Conservation (phyloP, 2,888 invertebrate genomes). For the Lasioglossum marginatum region DNA sequence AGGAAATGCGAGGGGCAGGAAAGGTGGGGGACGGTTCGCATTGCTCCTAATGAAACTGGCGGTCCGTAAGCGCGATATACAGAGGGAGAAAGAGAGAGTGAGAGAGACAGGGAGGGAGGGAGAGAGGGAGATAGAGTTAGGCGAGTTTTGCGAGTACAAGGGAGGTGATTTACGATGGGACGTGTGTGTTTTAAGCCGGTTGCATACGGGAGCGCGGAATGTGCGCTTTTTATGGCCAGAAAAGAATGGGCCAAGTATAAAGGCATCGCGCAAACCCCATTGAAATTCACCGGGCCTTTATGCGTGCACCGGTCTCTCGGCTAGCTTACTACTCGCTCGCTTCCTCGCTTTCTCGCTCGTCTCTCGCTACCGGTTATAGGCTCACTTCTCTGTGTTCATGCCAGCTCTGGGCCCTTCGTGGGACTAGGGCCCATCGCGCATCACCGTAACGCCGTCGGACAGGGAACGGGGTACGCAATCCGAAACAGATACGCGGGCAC, state of each 20-base stretch:
- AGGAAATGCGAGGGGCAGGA: background rate
- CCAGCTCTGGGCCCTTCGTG: slow-evolving; percentile 70
- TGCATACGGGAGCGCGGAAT: slow-evolving; percentile 76
- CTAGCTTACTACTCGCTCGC: slow-evolving; percentile 40
- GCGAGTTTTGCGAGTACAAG: slow-evolving; percentile 59
- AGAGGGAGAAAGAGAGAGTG: background rate
- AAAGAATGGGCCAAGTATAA: slow-evolving; percentile 78
- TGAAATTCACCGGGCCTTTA: slow-evolving; percentile 78
- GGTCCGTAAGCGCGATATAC: slow-evolving; percentile 30
- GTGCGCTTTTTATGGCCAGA: slow-evolving; percentile 78
- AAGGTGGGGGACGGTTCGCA: slow-evolving; percentile 45
- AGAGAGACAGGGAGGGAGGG: background rate
- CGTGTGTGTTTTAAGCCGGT: slow-evolving; percentile 75
- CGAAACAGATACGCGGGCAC: slow-evolving; percentile 50
- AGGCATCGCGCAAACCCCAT: slow-evolving; percentile 73
- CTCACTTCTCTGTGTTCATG: background rate
- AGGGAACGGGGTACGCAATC: slow-evolving; percentile 57
- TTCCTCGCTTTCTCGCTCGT: slow-evolving; percentile 47
- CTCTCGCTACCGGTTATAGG: slow-evolving; percentile 41
- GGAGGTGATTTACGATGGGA: slow-evolving; percentile 78
- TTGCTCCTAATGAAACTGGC: slow-evolving; percentile 58
- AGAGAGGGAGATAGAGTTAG: slow-evolving; percentile 8
- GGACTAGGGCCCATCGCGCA: slow-evolving; percentile 74
- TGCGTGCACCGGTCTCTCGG: slow-evolving; percentile 57
- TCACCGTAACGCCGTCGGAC: slow-evolving; percentile 73